phyloP scores from a whole-genome alignment of 2,113 vertebrate species.

The Perccottus glenii region DNA sequence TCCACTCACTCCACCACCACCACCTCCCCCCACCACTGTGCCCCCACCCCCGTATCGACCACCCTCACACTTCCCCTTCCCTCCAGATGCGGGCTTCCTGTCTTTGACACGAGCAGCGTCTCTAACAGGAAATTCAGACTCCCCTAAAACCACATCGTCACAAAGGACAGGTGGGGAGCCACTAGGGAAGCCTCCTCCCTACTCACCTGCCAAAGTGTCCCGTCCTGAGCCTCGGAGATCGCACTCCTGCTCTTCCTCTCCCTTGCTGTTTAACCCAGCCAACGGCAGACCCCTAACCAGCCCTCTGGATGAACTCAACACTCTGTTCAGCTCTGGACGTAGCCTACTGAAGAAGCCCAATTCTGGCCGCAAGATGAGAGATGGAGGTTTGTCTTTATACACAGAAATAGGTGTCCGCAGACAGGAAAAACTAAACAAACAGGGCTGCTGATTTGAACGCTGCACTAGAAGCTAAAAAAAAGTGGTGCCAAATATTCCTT shows the following conservation, averaged over 20 bases:
- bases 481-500: neutral
- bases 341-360: constrained; percentile 90
- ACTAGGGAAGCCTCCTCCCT: constrained; percentile 78
- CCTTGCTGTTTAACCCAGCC: constrained; percentile 86
- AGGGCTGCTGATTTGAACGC: neutral
- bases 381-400: constrained; percentile 80
- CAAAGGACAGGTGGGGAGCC: constrained; percentile 74
- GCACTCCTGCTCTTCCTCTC: constrained; percentile 83
- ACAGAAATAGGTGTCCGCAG: neutral
- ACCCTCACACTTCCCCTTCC: constrained; percentile 87
- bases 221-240: constrained; percentile 83
- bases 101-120: constrained; percentile 74
- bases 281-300: constrained; percentile 87
- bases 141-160: constrained; percentile 74
- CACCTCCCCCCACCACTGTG: constrained; percentile 70
- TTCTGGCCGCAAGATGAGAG: constrained; percentile 88
- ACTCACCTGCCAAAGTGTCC: constrained; percentile 84
- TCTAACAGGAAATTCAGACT: constrained; percentile 74
- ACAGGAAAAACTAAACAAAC: neutral
- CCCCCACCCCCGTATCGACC: constrained; percentile 82
- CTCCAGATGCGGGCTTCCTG: constrained; percentile 81
- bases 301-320: constrained; percentile 93
- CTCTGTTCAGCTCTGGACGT: constrained; percentile 92
- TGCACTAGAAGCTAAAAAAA: neutral
- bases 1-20: constrained; percentile 86